These are phyloP conservation scores for Parambassis ranga DNA, from an alignment of 2,797 vertebrate genomes.

Conservation along the genomic window DNA sequence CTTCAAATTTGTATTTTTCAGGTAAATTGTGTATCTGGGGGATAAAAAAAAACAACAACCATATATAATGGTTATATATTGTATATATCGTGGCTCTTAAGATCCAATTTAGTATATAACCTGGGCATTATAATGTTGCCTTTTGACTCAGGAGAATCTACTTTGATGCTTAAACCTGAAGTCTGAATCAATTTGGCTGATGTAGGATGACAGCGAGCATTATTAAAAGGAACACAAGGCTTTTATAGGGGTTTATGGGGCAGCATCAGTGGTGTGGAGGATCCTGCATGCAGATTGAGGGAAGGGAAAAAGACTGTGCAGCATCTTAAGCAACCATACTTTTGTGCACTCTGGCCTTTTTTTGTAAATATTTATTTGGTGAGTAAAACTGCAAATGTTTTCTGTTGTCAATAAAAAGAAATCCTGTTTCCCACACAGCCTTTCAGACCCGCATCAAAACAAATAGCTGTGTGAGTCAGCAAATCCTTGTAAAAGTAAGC, in stretches of 20 bases:
- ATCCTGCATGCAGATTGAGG: constrained; percentile 1
- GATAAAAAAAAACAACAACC: constrained; percentile 17
- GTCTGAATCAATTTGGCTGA: constrained; percentile 39
- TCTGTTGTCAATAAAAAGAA: not conserved
- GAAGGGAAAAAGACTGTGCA: not conserved
- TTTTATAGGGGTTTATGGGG: constrained; percentile 34
- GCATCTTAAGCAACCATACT: constrained; percentile 8
- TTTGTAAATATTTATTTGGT: constrained; percentile 33
- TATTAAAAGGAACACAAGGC: constrained; percentile 18
- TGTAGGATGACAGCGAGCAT: constrained; percentile 27
- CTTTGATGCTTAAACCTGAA: constrained; percentile 37
- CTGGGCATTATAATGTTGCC: constrained; percentile 21
- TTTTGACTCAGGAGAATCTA: constrained; percentile 27
- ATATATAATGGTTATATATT: constrained; percentile 2
- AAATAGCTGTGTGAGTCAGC: constrained; percentile 21
- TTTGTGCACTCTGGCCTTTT: not conserved
- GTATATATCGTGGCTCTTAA: constrained; percentile 14
- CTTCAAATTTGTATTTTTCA: constrained; percentile 10
- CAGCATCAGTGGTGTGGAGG: not conserved
- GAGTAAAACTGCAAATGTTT: constrained; percentile 8
- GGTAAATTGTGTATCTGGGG: constrained; percentile 6
- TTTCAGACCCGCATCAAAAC: constrained; percentile 16
- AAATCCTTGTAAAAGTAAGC: not conserved
- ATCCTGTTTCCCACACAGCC: constrained; percentile 3
- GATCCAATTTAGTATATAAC: constrained; percentile 8